Base-by-base conservation (phyloP, 1,140 invertebrate genomes). In the Drosophila nikananu region DNA sequence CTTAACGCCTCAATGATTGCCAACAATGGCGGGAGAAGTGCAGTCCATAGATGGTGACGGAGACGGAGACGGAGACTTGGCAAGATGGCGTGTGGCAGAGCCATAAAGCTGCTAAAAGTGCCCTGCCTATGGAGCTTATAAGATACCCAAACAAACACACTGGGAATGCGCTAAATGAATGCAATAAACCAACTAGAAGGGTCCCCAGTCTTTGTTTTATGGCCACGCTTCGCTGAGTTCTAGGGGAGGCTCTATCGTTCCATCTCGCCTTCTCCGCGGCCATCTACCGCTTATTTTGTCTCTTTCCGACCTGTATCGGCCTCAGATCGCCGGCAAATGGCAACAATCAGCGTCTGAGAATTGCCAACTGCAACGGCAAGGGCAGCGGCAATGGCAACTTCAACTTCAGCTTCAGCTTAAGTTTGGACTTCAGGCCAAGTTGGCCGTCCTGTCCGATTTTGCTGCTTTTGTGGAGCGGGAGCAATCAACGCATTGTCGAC, bases 401-500 rank as follows among this genome's bases (percentile, higher is more conserved):
- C 25, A 41, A 66, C 62, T 51, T 64, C 25, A 48, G 48, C 61
- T 65, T 70, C 37, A 60, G 48, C 42, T 59, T 59, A 13, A 59
- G 48, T 66, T 46, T 23, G 32, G 52, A 41, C 41, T 55, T 25
- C 15, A 25, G 35, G 54, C 54, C 54, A 39, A 57, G 35, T 57
- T 57, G 21, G 54, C 15, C 21, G 35, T 57, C 35, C 21, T 39
- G 54, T 60, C 46, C 52, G 37, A 27, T 25, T 77, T 77, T 19
- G 39, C 39, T 51, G 42, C 48, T 42, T 52, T 41, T 68, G 62
- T 21, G 54, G 49, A 81, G 83, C 70, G 84, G 84, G 73, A 84
- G 86, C 84, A 90, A 90, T 89, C 84, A 90, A 66, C 84, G 86
- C 64, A 80, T 81, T 87, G 84, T 74, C 81, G 86, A 90, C 84